Percentiles rank a stretch among this genome's conserved stretches.
These are phyloP conservation scores for Cydia amplana DNA, from an alignment of 1,140 invertebrate species.

Conservation along the genomic window DNA sequence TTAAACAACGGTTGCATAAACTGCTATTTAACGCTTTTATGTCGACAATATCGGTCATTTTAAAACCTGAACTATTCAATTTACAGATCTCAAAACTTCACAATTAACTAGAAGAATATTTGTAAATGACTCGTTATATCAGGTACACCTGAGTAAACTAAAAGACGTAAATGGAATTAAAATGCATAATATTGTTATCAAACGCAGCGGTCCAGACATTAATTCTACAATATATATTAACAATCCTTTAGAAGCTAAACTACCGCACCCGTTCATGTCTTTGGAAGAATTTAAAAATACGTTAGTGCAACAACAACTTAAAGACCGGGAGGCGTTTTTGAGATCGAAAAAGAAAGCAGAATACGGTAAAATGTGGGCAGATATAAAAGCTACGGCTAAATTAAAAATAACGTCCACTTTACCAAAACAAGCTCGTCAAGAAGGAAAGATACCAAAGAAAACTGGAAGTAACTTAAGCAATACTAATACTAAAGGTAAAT, in stretches of 20 bases:
- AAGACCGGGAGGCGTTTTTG: background rate
- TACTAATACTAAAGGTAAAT: background rate
- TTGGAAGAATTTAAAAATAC: constrained; percentile 60
- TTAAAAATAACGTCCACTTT: constrained; percentile 5
- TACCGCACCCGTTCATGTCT: constrained; percentile 60
- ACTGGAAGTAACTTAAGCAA: background rate
- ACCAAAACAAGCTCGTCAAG: constrained; percentile 14
- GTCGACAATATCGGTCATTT: too few species aligned
- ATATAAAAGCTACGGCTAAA: constrained; percentile 1
- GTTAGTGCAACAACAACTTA: constrained; percentile 33
- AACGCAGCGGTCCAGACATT: constrained; percentile 33
- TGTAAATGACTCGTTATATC: constrained; percentile 40
- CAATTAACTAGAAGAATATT: constrained; percentile 33
- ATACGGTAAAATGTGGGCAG: background rate
- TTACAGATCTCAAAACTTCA: background rate
- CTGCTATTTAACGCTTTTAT: too few species aligned
- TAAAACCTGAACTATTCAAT: background rate
- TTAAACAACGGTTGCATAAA: too few species aligned
- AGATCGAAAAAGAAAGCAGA: constrained; percentile 35
- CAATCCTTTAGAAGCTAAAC: constrained; percentile 65
- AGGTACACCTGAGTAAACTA: constrained; percentile 61
- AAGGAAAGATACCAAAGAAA: background rate
- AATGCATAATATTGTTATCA: constrained; percentile 56
- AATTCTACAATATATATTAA: constrained; percentile 63
- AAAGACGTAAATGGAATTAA: constrained; percentile 69